Base-by-base conservation (phyloP, 2,888 invertebrate species). In the Gymnocheta viridis region DNA sequence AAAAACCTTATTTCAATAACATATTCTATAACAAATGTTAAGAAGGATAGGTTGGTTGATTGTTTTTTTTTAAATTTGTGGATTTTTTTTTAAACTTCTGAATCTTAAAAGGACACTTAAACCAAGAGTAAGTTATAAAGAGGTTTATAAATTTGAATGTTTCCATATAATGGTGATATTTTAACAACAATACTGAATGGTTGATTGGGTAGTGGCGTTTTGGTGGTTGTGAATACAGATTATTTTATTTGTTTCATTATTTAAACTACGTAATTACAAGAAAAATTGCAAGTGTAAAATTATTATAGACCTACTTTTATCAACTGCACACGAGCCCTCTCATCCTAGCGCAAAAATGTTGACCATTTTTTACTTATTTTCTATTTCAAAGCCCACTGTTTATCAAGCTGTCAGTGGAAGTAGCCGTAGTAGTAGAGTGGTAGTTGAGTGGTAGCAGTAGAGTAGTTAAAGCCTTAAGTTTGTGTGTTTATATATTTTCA, bases 321-420 rank as follows among this genome's bases (percentile, higher is more conserved):
- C 85, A 87, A 86, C 87, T 86, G 87, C 87, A 80, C 86, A 77
- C 86, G 87, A 87, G 87, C 87, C 87, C 87, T 86, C 86, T 82
- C 72, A 85, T 78, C 77, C 78, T 84, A 80, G 76, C 60, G 80
- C 44, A 62, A 73, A 76, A 62, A 67, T 76, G 73, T 73, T 81
- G 84, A 19, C 77, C 80, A 70, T 29, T 58, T 70, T 24, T 54
- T 22, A 49, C 9, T 27, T 69, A 69, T 69, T 38, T 69, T 76
- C 49, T 76, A 77, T 58, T n/a, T 67, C 60, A 78, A 51, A 78
- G 82, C 74, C 70, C 84, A 74, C 56, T 78, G 56, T 70, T 56
- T 69, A 74, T 69, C 38, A 82, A 82, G 73, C 51, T 82, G 78
- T 69, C 85, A 79, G 85, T 78, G 32, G 51, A 51, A 69, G 82